phyloP scores from a whole-genome alignment of 2,797 vertebrate species.

The Sebastes kiyomatsui region DNA sequence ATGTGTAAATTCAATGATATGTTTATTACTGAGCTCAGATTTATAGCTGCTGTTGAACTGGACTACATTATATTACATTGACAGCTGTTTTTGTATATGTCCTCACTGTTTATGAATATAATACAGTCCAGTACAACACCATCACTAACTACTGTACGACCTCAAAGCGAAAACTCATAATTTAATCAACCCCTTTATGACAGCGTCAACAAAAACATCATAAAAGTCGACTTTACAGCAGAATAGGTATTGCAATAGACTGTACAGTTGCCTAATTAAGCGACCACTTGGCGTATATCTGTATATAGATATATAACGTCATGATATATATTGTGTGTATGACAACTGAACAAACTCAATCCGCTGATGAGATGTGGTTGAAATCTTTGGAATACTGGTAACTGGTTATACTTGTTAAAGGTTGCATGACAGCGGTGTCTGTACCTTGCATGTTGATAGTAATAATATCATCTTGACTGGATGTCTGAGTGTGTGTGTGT shows the following conservation, averaged over 20 bases:
- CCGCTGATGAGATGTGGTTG: rapidly evolving
- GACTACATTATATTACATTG: rapidly evolving
- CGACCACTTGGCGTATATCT: rapidly evolving
- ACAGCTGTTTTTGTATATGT: neutral
- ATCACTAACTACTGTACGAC: no score
- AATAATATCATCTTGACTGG: neutral
- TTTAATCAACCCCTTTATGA: neutral
- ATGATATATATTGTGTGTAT: neutral
- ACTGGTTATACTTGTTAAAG: neutral
- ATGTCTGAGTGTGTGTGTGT: neutral
- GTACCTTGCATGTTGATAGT: neutral
- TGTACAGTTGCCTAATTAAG: neutral
- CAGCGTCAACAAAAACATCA: neutral
- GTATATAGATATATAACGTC: neutral
- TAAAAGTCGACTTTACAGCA: no score
- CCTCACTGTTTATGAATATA: neutral
- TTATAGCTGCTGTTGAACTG: rapidly evolving
- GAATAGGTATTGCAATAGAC: no score
- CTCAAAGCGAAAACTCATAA: no score
- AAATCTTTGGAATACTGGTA: neutral
- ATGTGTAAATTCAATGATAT: neutral
- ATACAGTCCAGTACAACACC: neutral
- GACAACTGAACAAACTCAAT: neutral
- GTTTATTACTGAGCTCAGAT: rapidly evolving
- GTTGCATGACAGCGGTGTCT: neutral